Conservation (phyloP, 2,113 vertebrate genomes). For the Prionailurus bengalensis region DNA sequence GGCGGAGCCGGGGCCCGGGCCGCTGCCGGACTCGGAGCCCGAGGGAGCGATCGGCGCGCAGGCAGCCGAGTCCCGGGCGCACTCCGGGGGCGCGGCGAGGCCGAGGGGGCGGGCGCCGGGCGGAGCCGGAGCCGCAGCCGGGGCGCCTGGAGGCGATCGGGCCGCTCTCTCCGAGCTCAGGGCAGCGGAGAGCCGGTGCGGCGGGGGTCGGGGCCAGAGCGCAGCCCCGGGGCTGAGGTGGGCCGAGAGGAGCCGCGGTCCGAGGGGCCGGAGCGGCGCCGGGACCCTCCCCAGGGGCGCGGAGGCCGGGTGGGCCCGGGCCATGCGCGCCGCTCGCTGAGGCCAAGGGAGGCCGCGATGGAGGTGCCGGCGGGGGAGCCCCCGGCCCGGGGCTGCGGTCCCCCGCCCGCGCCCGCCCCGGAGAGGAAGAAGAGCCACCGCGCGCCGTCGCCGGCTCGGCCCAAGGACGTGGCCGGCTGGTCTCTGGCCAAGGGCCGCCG, state of each 20-base stretch:
- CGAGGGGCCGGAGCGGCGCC: slow-evolving; percentile 32
- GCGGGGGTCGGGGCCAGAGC: slow-evolving; percentile 60
- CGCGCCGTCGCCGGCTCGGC: slow-evolving; percentile 95
- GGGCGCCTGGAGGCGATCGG: slow-evolving; percentile 78
- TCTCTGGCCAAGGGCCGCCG: slow-evolving; percentile 93
- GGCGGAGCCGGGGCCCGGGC: slow-evolving; percentile 80
- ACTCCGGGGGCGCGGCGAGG: slow-evolving; percentile 79
- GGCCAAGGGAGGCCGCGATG: slow-evolving; percentile 76
- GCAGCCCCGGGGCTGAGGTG: slow-evolving; percentile 53
- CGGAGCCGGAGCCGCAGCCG: slow-evolving; percentile 81
- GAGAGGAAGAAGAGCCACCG: slow-evolving; percentile 94
- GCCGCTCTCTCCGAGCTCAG: slow-evolving; percentile 66
- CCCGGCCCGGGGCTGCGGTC: slow-evolving; percentile 54
- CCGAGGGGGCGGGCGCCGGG: slow-evolving; percentile 80
- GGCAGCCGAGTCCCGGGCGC: slow-evolving; percentile 61
- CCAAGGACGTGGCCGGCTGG: slow-evolving; percentile 94
- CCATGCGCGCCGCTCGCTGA: slow-evolving; percentile 74
- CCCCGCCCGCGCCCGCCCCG: slow-evolving; percentile 69
- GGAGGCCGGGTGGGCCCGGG: slow-evolving; percentile 73
- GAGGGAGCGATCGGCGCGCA: slow-evolving; percentile 38
- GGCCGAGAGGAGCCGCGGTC: slow-evolving; percentile 23
- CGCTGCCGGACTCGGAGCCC: slow-evolving; percentile 72
- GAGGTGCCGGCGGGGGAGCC: slow-evolving; percentile 86
- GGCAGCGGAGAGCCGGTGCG: slow-evolving; percentile 54
- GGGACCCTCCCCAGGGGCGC: slow-evolving; percentile 58